Base-by-base conservation (phyloP, 2,113 vertebrate genomes). In the Capreolus pygargus region DNA sequence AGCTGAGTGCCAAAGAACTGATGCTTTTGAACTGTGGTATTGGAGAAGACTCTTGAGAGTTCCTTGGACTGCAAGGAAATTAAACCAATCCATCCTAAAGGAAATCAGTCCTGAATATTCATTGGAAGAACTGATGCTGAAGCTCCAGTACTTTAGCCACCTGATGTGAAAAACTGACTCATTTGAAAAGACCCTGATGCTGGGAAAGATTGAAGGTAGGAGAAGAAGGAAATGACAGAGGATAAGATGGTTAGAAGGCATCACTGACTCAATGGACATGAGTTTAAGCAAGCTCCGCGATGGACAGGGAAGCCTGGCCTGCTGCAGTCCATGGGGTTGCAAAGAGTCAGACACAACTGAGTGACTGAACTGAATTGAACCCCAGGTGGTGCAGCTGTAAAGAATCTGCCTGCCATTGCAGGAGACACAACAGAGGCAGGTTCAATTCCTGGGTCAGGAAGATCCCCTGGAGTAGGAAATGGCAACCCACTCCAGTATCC, bases 161-260 rank as follows among this genome's bases (percentile, higher is more conserved):
- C 3, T 19, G 33, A 64, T n/a, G 28, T 0, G 0, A 67, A 67
- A 3, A n/a, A 19, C 1, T 67, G 61, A 67, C 61, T 67, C 33
- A 17, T n/a, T 17, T 8, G 61, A 67, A 67, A 67, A 67, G 33
- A 19, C 61, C 16, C 61, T 67, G 33, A n/a, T 67, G 33, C 61
- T 67, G 33, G 61, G 61, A n/a, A 19, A 67, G 33, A n/a, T n/a
- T 4, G 1, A 67, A n/a, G 7, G 3, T 2, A n/a, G 16, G 61
- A 67, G 61, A 3, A 67, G 33, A 67, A 67, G 3, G 33, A n/a
- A n/a, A n/a, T n/a, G 61, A 67, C 33, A n/a, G 61, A 67, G 61
- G 61, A n/a, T 9, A 1, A n/a, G 33, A n/a, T n/a, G 33, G 33
- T n/a, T 19, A 1, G 61, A 67, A 0, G 16, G 33, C 16, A n/a